Base-by-base conservation (phyloP, 2,113 vertebrate genomes). In the Cynocephalus volans region DNA sequence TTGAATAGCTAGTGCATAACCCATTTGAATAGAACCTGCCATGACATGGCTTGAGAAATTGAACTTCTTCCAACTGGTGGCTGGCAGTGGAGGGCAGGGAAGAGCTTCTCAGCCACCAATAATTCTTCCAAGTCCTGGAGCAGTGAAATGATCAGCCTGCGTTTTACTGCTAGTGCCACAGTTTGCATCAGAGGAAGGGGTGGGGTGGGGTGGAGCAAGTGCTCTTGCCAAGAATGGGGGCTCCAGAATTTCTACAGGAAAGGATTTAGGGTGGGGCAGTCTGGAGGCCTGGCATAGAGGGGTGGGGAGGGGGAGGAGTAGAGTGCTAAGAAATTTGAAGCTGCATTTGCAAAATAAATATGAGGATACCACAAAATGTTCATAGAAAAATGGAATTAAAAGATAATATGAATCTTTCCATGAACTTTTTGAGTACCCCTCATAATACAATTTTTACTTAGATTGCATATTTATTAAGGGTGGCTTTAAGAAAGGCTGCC, bases 401-500 rank as follows among this genome's bases (percentile, higher is more conserved):
- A 41, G 41, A 41, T 41, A 41, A 41, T 41, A 41, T 41, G 41
- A 41, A 41, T 41, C 41, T 41, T 41, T 41, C 41, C 41, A 41
- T 41, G 41, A 41, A 41, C 41, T 4, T 41, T 41, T 41, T 41
- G 41, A 41, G 41, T 4, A 41, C 41, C 41, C 41, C 41, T 41
- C 4, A 4, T 41, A 52, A 4, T 41, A 52, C 45, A 19, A 52
- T 79, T 96, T 90, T 86, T 36, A 36, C 82, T 86, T 45, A 10
- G 72, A 4, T 26, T 73, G 33, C 33, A 1, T 45, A 11, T 80
- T 95, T 33, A n/a, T 83, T 86, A 80, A 18, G 10, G 41, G 19
- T 90, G n/a, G 19, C 73, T 94, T 92, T 60, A 11, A 26, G 23
- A 83, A 80, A 95, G 41, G 6, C 77, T 24, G 41, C 88, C 36